Base-by-base conservation (phyloP, 2,113 vertebrate species). In the Danionella cerebrum region DNA sequence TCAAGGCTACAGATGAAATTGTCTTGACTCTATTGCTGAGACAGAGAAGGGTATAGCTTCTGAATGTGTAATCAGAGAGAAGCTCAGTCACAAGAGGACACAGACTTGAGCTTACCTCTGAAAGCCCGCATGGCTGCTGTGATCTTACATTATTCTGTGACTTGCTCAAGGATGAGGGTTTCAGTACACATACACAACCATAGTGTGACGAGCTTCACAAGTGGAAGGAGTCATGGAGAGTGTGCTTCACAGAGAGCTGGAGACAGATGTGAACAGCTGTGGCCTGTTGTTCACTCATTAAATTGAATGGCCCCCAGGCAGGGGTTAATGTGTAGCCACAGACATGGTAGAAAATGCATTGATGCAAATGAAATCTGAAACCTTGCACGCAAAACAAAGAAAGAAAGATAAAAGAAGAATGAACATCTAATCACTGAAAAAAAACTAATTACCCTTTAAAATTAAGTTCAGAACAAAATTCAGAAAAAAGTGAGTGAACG, bases 191-290 rank as follows among this genome's bases (percentile, higher is more conserved):
- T 44, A 36, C 33, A 52, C 22, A 27, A 16, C 42, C 66, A 19
- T 48, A 54, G 13, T 27, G 21, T 29, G 47, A 16, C 38, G 16
- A 8, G 41, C 39, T 14, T 33, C 5, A 35, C 3, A 19, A 24
- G 54, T 42, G 35, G 48, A 19, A n/a, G 50, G n/a, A 18, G 50
- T 12, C 16, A 33, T 25, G 67, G 33, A 45, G 59, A 54, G 10
- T 25, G 38, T 41, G 16, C 22, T 44, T 29, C 53, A 45, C 53
- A 27, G 71, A 33, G 63, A 31, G 47, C 74, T 71, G 75, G 77
- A 78, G 69, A 80, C 81, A 86, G 82, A 81, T 86, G 84, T 84
- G 82, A 81, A 80, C 81, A 85, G 79, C 82, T 85, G 81, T 77
- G 52, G 52, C 71, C 75, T 82, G 79, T 80, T 80, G 73, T 71